Evolutionary conservation across 2,113 vertebrate genomes (phyloP).

Genomic region (Gasterosteus nipponicus): DNA sequence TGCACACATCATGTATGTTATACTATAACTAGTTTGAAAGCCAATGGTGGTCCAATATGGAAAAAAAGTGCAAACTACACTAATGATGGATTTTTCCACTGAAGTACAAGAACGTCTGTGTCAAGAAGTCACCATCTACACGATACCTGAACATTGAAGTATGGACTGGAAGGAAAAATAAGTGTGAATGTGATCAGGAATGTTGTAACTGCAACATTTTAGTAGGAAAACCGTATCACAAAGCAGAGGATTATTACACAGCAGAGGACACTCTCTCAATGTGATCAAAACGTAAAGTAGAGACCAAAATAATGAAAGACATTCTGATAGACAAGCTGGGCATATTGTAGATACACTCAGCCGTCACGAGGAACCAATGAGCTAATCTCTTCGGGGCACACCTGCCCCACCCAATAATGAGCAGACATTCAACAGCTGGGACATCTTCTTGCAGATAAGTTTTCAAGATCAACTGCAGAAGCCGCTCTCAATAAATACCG

Average conservation of each 20-base stretch:
- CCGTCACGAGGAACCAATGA: background rate
- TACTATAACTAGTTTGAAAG: background rate
- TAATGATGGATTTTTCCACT: background rate
- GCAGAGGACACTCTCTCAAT: background rate
- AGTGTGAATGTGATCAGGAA: background rate
- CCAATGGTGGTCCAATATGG: background rate
- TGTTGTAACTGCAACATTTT: background rate
- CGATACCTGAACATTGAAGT: background rate
- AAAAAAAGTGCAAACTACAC: background rate
- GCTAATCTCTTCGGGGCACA: slow-evolving; percentile 65
- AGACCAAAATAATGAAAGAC: background rate
- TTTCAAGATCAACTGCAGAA: slow-evolving; percentile 5
- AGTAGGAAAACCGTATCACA: background rate
- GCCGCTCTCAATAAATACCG: background rate
- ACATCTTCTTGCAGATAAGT: slow-evolving; percentile 13
- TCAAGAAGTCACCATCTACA: background rate
- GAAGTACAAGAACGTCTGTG: background rate
- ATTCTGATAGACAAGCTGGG: background rate
- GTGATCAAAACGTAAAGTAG: background rate
- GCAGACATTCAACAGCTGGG: background rate
- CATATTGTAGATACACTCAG: background rate
- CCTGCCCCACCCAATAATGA: slow-evolving; percentile 57
- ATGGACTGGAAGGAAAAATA: background rate
- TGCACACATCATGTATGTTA: background rate
- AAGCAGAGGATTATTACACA: background rate